These are phyloP conservation scores for Bimastos eiseni DNA, from an alignment of 2,888 invertebrate species.

Conservation along the genomic window DNA sequence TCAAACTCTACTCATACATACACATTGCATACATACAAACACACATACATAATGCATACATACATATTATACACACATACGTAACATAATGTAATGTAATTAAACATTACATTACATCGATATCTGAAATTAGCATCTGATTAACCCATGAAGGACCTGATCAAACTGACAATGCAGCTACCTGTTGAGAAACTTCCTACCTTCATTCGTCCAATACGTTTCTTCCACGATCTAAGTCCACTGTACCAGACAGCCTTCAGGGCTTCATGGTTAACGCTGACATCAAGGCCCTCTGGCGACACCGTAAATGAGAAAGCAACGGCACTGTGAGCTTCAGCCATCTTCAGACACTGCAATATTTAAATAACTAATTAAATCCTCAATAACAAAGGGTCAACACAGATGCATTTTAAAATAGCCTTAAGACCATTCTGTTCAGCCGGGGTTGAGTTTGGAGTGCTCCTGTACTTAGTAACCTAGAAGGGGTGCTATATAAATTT, in stretches of 20 bases:
- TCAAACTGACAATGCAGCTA: neutral
- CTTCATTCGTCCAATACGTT: slow-evolving; percentile 84
- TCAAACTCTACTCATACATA: no score
- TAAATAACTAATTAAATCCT: neutral
- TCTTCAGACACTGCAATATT: slow-evolving; percentile 60
- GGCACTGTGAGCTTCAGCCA: slow-evolving; percentile 98
- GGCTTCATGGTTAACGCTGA: slow-evolving; percentile 95
- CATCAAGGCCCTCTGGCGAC: slow-evolving; percentile 96
- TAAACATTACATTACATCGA: no score
- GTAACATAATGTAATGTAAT: no score
- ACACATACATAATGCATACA: no score
- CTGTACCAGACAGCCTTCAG: slow-evolving; percentile 92
- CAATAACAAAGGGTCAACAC: neutral
- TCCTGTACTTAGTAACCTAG: no score
- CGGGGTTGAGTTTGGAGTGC: no score
- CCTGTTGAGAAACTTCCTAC: slow-evolving; percentile 65
- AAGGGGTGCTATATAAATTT: no score
- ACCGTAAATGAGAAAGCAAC: slow-evolving; percentile 96
- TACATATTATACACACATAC: no score
- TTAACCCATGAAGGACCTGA: neutral
- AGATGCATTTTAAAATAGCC: neutral
- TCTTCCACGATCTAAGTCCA: slow-evolving; percentile 92
- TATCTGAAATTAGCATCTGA: neutral
- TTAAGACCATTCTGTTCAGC: no score
- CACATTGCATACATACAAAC: no score